Conservation (phyloP, 1,140 invertebrate species). For the Potamilus streckersoni region DNA sequence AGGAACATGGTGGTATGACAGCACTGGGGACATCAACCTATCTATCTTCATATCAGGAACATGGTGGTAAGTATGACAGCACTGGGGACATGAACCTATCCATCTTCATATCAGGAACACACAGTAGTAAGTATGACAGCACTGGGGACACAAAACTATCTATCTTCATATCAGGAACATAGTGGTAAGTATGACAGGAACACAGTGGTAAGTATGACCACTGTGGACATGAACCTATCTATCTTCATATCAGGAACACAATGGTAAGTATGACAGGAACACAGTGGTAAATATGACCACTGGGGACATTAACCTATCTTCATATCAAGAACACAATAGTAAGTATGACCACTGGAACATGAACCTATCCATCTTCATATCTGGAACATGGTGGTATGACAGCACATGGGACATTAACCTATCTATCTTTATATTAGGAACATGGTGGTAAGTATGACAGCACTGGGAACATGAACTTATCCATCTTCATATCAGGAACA, state of each 20-base stretch:
- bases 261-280: constrained; percentile 8
- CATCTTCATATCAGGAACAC: constrained; percentile 11
- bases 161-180: constrained; percentile 26
- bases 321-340: constrained; percentile 16
- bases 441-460: constrained; percentile 13
- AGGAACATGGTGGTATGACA: constrained; percentile 5
- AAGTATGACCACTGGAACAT: too few relatives aligned
- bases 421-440: too few relatives aligned
- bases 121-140: constrained; percentile 16
- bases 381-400: too few relatives aligned
- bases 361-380: too few relatives aligned
- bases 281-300: constrained; percentile 16
- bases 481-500: constrained; percentile 20
- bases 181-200: too few relatives aligned
- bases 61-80: constrained; percentile 16
- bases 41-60: too few relatives aligned
- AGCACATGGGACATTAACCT: too few relatives aligned
- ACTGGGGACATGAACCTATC: constrained; percentile 8
- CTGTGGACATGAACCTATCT: constrained; percentile 8
- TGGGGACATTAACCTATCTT: constrained; percentile 14
- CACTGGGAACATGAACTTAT: constrained; percentile 5
- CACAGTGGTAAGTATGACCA: constrained; percentile 15
- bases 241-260: constrained; percentile 20
- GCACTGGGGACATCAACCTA: too few relatives aligned
- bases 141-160: constrained; percentile 7